These are phyloP conservation scores for Cebus imitator DNA, from an alignment of 2,113 vertebrate species.

Conservation along the genomic window DNA sequence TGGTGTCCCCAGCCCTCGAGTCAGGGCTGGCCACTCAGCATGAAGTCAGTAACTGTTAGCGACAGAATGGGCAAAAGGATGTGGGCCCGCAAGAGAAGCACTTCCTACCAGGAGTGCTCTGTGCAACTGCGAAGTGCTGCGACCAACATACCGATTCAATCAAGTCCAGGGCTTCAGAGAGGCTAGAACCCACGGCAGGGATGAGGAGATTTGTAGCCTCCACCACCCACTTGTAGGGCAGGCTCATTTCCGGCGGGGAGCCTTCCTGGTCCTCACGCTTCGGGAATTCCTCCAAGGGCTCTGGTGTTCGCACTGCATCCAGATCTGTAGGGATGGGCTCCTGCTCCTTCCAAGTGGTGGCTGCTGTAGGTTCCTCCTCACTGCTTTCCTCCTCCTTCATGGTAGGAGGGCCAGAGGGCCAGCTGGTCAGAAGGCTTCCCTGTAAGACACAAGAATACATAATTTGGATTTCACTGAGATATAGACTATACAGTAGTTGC, in stretches of 20 bases:
- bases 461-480: neutral
- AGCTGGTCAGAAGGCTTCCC: slow-evolving; percentile 49
- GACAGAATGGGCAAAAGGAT: rapidly evolving
- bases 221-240: slow-evolving; percentile 90
- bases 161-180: slow-evolving; percentile 95
- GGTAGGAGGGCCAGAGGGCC: slow-evolving; percentile 53
- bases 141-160: slow-evolving; percentile 90
- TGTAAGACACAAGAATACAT: slow-evolving; percentile 8
- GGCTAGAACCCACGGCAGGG: slow-evolving; percentile 84
- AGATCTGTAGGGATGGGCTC: slow-evolving; percentile 58
- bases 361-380: slow-evolving; percentile 74
- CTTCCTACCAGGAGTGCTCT: neutral
- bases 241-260: slow-evolving; percentile 74
- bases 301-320: slow-evolving; percentile 53
- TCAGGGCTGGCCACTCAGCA: neutral
- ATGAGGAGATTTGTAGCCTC: slow-evolving; percentile 92
- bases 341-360: neutral
- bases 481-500: neutral
- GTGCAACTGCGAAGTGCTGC: neutral
- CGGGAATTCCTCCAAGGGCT: slow-evolving; percentile 52
- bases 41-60: rapidly evolving
- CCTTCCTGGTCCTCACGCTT: slow-evolving; percentile 72
- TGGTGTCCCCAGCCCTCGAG: neutral
- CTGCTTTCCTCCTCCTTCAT: slow-evolving; percentile 83
- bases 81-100: rapidly evolving